These are phyloP conservation scores for Apodemus speciosus DNA, from an alignment of 2,113 vertebrate genomes.

Conservation along the genomic window DNA sequence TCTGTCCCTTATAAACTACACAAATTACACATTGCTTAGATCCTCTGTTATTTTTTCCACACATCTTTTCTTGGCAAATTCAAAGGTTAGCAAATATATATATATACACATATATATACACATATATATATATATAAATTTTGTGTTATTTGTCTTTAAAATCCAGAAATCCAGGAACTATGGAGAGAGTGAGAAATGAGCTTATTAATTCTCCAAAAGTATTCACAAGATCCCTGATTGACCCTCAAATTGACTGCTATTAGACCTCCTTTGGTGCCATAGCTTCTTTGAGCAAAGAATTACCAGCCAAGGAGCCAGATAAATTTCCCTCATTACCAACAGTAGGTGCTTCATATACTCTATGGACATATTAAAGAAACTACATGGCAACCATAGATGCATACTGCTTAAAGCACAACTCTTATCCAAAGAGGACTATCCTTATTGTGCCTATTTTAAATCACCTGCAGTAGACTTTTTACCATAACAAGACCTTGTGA, in stretches of 20 bases:
- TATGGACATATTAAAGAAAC: not conserved
- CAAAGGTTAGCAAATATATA: not conserved
- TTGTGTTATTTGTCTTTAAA: conserved; percentile 47
- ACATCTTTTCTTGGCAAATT: conserved; percentile 49
- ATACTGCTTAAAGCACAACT: not conserved
- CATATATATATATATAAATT: conserved; percentile 2
- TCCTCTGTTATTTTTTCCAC: conserved; percentile 35
- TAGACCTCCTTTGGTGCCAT: not conserved
- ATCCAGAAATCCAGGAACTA: conserved; percentile 1
- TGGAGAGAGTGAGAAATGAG: not conserved
- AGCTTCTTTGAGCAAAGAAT: not conserved
- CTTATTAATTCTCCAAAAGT: conserved; percentile 38
- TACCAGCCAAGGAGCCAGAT: too few species aligned
- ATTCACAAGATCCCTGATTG: not conserved
- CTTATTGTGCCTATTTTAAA: not conserved
- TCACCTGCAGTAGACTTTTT: not conserved
- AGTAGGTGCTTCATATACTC: not conserved
- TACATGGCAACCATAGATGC: not conserved
- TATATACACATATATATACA: too few species aligned
- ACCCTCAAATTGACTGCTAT: not conserved
- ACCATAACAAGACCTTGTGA: not conserved
- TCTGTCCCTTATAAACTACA: conserved; percentile 17
- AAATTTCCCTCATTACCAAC: not conserved
- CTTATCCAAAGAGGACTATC: not conserved
- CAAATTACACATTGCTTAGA: not conserved